A percentile compares a stretch with the other conserved stretches of the same genome.
These are phyloP conservation scores for Bovichtus diacanthus DNA, from an alignment of 2,797 vertebrate species.

Conservation along the genomic window DNA sequence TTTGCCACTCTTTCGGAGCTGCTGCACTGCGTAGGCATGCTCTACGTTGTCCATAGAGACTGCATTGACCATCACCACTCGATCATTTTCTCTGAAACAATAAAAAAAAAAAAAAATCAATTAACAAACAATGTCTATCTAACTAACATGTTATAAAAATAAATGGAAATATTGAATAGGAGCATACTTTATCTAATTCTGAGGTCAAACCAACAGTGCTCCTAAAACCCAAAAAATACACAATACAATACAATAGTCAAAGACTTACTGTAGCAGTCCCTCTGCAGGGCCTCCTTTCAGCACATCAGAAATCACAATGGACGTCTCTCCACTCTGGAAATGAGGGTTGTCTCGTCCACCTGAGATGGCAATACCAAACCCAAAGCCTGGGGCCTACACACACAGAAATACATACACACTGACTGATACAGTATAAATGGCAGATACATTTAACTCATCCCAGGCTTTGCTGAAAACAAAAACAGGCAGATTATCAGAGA, in stretches of 20 bases:
- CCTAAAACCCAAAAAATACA: not conserved
- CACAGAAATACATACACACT: slow-evolving; percentile 40
- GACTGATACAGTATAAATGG: slow-evolving; percentile 1
- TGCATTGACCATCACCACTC: slow-evolving; percentile 98
- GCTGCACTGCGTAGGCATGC: slow-evolving; percentile 97
- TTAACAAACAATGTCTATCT: not conserved
- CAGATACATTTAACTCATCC: not conserved
- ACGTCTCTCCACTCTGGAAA: slow-evolving; percentile 98
- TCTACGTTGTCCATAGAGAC: slow-evolving; percentile 99
- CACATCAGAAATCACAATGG: slow-evolving; percentile 98
- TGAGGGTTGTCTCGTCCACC: slow-evolving; percentile 98
- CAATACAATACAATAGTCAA: not conserved
- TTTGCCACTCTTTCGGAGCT: slow-evolving; percentile 98
- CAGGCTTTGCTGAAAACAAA: slow-evolving; percentile 17
- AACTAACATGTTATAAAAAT: not conserved
- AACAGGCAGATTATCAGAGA: slow-evolving; percentile 11
- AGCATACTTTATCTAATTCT: not conserved
- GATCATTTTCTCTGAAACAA: slow-evolving; percentile 93
- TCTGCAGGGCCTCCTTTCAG: slow-evolving; percentile 98
- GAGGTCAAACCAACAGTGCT: not conserved
- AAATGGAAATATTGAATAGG: not conserved
- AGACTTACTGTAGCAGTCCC: slow-evolving; percentile 94
- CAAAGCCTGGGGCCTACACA: slow-evolving; percentile 94
- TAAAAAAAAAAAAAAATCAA: slow-evolving; percentile 1
- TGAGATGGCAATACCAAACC: slow-evolving; percentile 98